Evolutionary conservation across 2,797 vertebrate species (phyloP), one percentile per base, ranked within the genome.

Genomic region (Erethizon dorsatum): DNA sequence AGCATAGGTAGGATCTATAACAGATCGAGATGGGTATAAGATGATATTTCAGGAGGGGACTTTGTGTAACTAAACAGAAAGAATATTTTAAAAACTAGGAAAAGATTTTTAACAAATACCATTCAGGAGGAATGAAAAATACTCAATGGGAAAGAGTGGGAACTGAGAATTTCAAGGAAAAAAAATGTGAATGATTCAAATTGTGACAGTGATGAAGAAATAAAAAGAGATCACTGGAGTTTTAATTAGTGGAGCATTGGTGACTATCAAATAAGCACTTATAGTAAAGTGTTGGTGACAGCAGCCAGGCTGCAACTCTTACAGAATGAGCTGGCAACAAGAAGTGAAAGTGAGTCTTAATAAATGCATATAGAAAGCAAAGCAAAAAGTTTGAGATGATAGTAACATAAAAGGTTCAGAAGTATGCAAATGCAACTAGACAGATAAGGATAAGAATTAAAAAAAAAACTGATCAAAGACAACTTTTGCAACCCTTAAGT

Each of bases 161-260:
- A 96, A 92, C 1, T 20, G 37, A 92, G 45, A 71, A 96, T 77
- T 84, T 95, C 65, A 92, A 75, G 57, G 31, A 87, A 75, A 87
- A 87, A 88, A 86, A 89, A 82, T 79, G 47, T 83, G 47, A 95
- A 59, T 33, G 50, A 59, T 88, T 94, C 33, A 67, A 79, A 91
- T 8, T 85, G 54, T 73, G 24, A 79, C 56, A 92, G 75, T 65
- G 33, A 96, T 50, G 63, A 90, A 80, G 54, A 7, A 86, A 83
- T 18, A 37, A 65, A 93, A 84, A n/a, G 52, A 63, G 14, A n/a
- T 28, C 54, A 65, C 65, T 75, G 26, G 41, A 33, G 56, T 94
- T 88, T 78, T 86, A 91, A 91, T 91, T 79, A 59, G 52, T 56
- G 12, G 26, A 59, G 75, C 61, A 31, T 0, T 67, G 61, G 61